Evolutionary conservation across 2,888 invertebrate species (phyloP), one percentile per base, ranked within the genome.

Genomic region (Campoplex capitator): DNA sequence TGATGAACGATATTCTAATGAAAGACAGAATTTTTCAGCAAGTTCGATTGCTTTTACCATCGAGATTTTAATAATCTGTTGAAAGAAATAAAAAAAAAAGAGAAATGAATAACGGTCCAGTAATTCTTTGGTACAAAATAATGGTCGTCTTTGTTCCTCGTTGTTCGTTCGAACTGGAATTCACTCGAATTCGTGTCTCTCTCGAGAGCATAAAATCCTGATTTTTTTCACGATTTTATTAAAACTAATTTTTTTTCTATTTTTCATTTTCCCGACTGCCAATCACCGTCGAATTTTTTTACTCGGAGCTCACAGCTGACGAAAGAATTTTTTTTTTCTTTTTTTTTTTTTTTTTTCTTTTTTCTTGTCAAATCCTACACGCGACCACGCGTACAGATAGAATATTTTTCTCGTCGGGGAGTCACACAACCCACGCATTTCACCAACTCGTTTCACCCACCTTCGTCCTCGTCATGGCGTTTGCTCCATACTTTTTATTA

Each of bases 401-500:
- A 83, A 48, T 68, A 38, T 75, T 81, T 81, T 70, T 83, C 77
- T 77, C 54, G 80, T 58, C 28, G 28, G 76, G 45, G 32, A 51
- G 86, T 86, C 23, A 38, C 4, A 4, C 91, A 89, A 87, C 93
- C 93, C 91, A 93, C 93, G 91, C 92, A 89, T 86, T 88, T 86
- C 89, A 89, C 91, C 91, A 92, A 93, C 94, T 90, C 91, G 93
- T 93, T 89, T 92, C 92, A 93, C 93, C 94, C 94, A 94, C 94
- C 93, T 93, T 93, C 93, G 92, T 91, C 94, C 94, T 94, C 93
- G 92, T 90, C 90, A 67, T 81, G 90, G 56, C 74, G 65, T 71
- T 65, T 75, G 70, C 83, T 83, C 48, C 23, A 83, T 48, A 76
- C 45, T 70, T 76, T 68, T 68, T 68, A 68, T 67, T 8, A 32